Base-by-base conservation (phyloP, 2,888 invertebrate genomes). In the Patella depressa region DNA sequence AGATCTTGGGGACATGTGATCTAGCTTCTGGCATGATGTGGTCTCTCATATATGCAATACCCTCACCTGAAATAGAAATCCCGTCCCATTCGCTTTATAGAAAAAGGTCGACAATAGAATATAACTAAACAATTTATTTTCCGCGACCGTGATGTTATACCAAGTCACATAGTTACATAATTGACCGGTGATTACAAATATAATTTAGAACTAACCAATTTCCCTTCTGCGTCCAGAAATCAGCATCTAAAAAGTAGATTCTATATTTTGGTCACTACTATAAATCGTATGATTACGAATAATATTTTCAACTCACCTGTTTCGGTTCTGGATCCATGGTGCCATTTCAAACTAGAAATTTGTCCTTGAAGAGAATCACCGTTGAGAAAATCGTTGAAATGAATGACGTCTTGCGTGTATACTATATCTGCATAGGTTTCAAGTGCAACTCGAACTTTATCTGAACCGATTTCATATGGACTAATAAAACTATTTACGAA, bases 401-500 rank as follows among this genome's bases (percentile, higher is more conserved):
- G 19, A 14, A 65, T 65, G 7, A 65, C 24, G 11, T 65, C 19
- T 11, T 65, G 19, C 0, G 14, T 2, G 24, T 24, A 65, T 2
- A 65, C 65, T 24, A 24, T 24, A 24, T 65, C 19, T 0, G 19
- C 65, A 24, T 65, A 65, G 19, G 65, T 65, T 65, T 65, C 65
- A 24, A 65, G 24, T 24, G 65, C 65, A 9, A 65, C 24, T 65
- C 24, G 65, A 24, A 82, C 82, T 53, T 75, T 75, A 11, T 71
- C 65, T 3, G 76, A 79, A 3, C 77, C 78, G 24, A 83, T 80
- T 55, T 83, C 75, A 72, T 79, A 83, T 15, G 69, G 71, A 55
- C 77, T 73, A 3, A 81, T 74, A 45, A 83, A 81, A 54, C 80
- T 75, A 53, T 81, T 77, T 2, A 81, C 65, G 59, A 83, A 83